These are phyloP conservation scores for Elysia crispata DNA, from an alignment of 2,888 invertebrate genomes.

Conservation along the genomic window DNA sequence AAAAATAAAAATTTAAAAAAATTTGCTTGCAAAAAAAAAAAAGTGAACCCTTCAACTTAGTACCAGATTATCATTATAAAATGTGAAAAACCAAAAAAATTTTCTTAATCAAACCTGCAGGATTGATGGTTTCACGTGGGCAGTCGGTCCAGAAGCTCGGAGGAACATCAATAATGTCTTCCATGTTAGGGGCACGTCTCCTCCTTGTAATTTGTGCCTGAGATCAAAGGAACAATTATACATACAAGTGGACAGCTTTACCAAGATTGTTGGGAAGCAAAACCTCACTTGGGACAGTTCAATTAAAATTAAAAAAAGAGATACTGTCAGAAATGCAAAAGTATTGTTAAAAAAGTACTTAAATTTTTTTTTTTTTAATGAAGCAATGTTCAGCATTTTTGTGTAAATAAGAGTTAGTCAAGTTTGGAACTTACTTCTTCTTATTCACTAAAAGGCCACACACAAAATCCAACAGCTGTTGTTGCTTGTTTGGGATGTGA, in stretches of 20 bases:
- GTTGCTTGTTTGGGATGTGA: constrained; percentile 48
- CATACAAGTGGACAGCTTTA: neutral
- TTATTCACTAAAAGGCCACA: constrained; percentile 48
- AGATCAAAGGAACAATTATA: neutral
- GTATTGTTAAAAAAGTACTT: neutral
- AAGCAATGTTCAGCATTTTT: too few species aligned
- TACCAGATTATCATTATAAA: neutral
- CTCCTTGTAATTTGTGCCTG: constrained; percentile 24
- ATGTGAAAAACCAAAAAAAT: neutral
- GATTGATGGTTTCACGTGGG: constrained; percentile 34
- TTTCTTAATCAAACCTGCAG: constrained; percentile 26
- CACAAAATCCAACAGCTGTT: constrained; percentile 48
- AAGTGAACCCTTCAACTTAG: neutral
- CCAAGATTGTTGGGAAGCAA: neutral
- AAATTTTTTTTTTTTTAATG: neutral
- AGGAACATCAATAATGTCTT: constrained; percentile 34
- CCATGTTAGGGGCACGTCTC: constrained; percentile 27
- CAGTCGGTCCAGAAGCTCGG: neutral
- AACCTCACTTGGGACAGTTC: too few species aligned
- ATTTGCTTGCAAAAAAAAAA: neutral
- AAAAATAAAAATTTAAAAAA: neutral
- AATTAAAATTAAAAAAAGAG: too few species aligned
- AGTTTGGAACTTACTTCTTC: constrained; percentile 42
- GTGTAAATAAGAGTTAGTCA: neutral
- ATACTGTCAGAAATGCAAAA: neutral